Evolutionary conservation across 23 tunicate species (phyloP), one percentile per base, ranked within the genome.

Genomic region (Halocynthia aurantium): DNA sequence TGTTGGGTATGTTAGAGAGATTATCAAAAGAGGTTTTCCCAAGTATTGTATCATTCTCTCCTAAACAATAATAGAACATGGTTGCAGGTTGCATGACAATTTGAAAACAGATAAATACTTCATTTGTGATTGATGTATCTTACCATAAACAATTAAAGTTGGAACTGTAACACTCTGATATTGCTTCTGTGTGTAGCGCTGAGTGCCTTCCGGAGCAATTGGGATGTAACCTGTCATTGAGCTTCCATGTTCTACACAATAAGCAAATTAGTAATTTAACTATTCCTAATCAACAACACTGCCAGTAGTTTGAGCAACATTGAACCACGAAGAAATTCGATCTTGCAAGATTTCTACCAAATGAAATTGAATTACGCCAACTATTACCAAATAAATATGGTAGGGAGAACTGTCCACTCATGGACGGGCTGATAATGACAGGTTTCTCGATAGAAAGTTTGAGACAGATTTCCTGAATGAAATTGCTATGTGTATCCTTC

Each of bases 121-220:
- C n/a, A n/a, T n/a, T n/a, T n/a, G n/a, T n/a, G n/a, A n/a, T n/a
- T n/a, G 22, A 67, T 22, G 57, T n/a, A 20, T 65, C 95, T 78
- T 52, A 88, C 95, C 95, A 67, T 77, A 88, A 19, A 88, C 95
- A 73, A 88, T 78, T 50, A 83, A 78, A 10, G 95, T 88, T 21
- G 95, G 95, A 20, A 77, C 73, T 73, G 18, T 63, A 49, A 88
- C 64, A 12, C 22, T 55, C 58, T 50, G 12, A 60, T 88, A 88
- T 50, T 78, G 74, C 18, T 83, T 50, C 5, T 19, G 21, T 7
- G 72, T 77, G 53, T 71, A 88, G 52, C 79, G 72, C 7, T 79
- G 87, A 65, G 95, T 83, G 17, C 22, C n/a, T 2, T 83, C 71
- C 18, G 95, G 95, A 8, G 88, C 88, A 67, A 88, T 68, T 22